Base-by-base conservation (phyloP, 1,140 invertebrate genomes). In the Choristoneura fumiferana region DNA sequence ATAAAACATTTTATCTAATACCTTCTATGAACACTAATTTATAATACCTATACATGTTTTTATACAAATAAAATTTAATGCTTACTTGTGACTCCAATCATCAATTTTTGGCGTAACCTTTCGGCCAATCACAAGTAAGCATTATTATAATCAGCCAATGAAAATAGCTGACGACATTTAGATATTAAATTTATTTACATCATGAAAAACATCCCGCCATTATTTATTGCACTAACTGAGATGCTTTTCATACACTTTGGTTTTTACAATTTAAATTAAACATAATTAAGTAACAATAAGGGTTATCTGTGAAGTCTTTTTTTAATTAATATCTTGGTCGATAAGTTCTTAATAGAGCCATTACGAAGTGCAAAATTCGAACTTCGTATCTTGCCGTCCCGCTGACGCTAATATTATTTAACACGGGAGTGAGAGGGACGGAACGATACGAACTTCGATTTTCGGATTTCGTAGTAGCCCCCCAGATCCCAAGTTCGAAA, bases 151-250 rank as follows among this genome's bases (percentile, higher is more conserved):
- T 29, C 43, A 49, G 43, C 43, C n/a, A 49, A 29, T 8, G 9
- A 49, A 22, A 29, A 29, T 29, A 49, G 43, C 43, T 49, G 43
- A 33, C 18, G 22, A 29, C 22, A 29, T 29, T 29, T 3, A 45
- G 43, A 49, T 12, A 49, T 22, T 49, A 49, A n/a, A 49, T 49
- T n/a, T 49, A 49, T 49, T 49, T 49, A 49, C 43, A 49, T 6
- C 10, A 18, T 4, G 29, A 49, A 49, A 45, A 29, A 49, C 43
- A 18, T 18, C 43, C 22, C 43, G 2, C 4, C 10, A 49, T 49
- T 22, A 2, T 49, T 17, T 49, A 49, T 49, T 49, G 43, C 43
- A 49, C 43, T 49, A 22, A n/a, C n/a, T 49, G 22, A 49, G 43
- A 18, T 17, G 43, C 22, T 33, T 33, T 29, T 29, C 22, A 6